A percentile compares a stretch with the other conserved stretches of the same genome.
Evolutionary conservation across 2,888 invertebrate genomes (phyloP).

Genomic region (Pyrgus malvae): DNA sequence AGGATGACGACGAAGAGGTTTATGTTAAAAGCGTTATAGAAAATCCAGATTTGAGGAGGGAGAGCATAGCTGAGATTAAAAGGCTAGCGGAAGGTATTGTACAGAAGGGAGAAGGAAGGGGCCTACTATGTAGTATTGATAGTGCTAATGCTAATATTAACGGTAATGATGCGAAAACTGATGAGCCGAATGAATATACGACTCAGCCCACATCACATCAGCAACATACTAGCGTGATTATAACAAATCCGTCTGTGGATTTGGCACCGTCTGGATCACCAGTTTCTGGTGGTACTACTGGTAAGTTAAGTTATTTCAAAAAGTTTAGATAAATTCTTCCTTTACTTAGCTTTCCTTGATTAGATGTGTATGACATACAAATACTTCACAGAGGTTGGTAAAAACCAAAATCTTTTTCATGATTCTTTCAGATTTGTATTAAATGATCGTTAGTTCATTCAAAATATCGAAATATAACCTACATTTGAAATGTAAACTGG

Average conservation of each 20-base stretch:
- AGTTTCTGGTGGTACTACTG: conserved; percentile 68
- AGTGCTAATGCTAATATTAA: conserved; percentile 66
- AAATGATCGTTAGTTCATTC: too few species aligned
- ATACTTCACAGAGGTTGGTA: too few species aligned
- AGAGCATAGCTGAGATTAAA: conserved; percentile 76
- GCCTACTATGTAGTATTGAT: conserved; percentile 69
- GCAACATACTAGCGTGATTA: conserved; percentile 84
- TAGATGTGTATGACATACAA: too few species aligned
- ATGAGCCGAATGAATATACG: conserved; percentile 62
- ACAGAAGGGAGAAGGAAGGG: conserved; percentile 75
- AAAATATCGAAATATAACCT: too few species aligned
- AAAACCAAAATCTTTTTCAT: too few species aligned
- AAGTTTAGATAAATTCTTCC: too few species aligned
- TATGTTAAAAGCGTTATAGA: conserved; percentile 70
- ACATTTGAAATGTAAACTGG: too few species aligned
- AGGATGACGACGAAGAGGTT: conserved; percentile 60
- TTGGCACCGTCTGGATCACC: conserved; percentile 75
- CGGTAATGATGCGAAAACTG: conserved; percentile 60
- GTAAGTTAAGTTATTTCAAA: too few species aligned
- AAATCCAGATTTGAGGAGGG: conserved; percentile 72
- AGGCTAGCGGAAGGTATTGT: conserved; percentile 74
- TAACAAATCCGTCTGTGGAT: conserved; percentile 88
- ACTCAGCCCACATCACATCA: conserved; percentile 53
- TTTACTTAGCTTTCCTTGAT: too few species aligned
- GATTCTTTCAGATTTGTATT: too few species aligned